Percentiles rank a stretch among this genome's conserved stretches.
Evolutionary conservation across 2,113 vertebrate species (phyloP).

Genomic region (Ciconia boyciana): DNA sequence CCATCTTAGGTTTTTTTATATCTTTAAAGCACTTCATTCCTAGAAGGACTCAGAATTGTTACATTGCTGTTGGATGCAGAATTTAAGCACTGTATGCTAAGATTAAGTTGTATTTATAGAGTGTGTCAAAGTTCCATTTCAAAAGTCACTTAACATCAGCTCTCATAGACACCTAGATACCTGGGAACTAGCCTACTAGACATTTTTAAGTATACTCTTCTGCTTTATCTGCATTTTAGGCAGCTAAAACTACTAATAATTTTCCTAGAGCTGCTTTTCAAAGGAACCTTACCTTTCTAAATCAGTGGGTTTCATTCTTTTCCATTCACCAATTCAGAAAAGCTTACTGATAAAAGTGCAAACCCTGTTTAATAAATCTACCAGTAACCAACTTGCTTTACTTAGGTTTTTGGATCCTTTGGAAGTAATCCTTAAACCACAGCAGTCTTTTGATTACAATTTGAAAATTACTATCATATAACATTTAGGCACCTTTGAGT

Average conservation of each 20-base stretch:
- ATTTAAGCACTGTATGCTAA: background rate
- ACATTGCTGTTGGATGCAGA: background rate
- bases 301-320: background rate
- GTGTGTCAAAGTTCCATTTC: background rate
- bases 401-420: background rate
- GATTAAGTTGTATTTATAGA: background rate
- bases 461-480: background rate
- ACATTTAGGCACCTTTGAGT: background rate
- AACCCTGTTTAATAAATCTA: background rate
- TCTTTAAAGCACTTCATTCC: background rate
- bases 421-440: background rate
- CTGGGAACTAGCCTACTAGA: background rate
- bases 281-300: background rate
- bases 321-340: background rate
- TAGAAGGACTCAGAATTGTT: background rate
- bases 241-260: background rate
- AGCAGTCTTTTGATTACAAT: background rate
- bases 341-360: background rate
- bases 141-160: background rate
- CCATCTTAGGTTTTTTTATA: background rate
- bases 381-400: background rate
- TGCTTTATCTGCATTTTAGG: background rate
- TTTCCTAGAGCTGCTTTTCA: background rate
- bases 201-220: background rate
- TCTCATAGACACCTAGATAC: background rate